Base-by-base conservation (phyloP, 2,797 vertebrate species). In the Morelia viridis region DNA sequence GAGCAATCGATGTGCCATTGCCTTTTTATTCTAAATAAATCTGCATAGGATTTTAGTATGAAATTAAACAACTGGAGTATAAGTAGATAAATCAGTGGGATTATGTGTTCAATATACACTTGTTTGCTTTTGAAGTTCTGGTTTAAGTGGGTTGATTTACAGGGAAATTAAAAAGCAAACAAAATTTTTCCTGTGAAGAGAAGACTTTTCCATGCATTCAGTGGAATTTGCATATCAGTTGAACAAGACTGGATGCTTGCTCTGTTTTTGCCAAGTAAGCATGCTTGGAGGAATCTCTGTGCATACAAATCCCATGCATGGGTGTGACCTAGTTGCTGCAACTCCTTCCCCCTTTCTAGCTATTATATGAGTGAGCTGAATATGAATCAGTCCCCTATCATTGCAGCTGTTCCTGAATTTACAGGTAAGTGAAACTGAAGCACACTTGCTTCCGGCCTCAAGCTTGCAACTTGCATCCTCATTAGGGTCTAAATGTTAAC, bases 401-500 rank as follows among this genome's bases (percentile, higher is more conserved):
- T 4, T 41, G 53, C 13, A 41, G 22, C 31, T 28, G 31, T 50
- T 85, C 19, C 80, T 60, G 56, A 85, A 86, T 41, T 13, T 71
- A 12, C 35, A 31, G 4, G 58, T 24, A 28, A 61, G 41, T 88
- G 76, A 65, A 6, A 11, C 71, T n/a, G 46, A 64, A 64, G 8
- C 60, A 28, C 19, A 3, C 5, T 12, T 5, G 4, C 31, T 80
- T 62, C 0, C 22, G 61, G 15, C 46, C 17, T 24, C 10, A 41
- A 35, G 13, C 11, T 62, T 80, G 9, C 41, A 8, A 7, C 31
- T 58, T 76, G 64, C 35, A 5, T 0, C 65, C 31, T n/a, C 65
- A 61, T 56, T 60, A 76, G 91, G 93, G 95, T 95, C 94, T 88
- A 91, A 94, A 13, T 95, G 85, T 76, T 96, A 93, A 95, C 64